Conservation (phyloP, 2,113 vertebrate genomes). For the Neomonachus schauinslandi region DNA sequence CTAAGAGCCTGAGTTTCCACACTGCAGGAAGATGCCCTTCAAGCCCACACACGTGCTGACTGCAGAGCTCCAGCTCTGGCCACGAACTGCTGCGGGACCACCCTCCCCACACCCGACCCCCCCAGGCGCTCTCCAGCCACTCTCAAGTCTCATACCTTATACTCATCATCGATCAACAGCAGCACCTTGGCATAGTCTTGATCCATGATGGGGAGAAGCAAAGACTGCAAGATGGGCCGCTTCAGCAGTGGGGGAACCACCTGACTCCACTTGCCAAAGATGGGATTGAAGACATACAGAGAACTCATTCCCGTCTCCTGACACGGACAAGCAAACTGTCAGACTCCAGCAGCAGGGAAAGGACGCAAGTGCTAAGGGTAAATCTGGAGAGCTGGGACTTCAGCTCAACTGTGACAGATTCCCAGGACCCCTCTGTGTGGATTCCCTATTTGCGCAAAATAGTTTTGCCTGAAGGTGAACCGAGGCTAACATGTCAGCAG, state of each 20-base stretch:
- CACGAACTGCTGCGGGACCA: neutral
- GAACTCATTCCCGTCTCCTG: constrained; percentile 93
- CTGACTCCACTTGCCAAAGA: constrained; percentile 97
- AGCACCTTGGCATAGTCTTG: constrained; percentile 98
- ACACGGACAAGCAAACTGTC: neutral
- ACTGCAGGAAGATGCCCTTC: neutral
- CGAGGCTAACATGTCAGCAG: neutral
- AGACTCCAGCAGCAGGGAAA: neutral
- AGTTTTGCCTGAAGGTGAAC: neutral
- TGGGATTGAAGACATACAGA: constrained; percentile 97
- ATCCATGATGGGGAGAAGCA: constrained; percentile 96
- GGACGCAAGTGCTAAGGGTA: neutral
- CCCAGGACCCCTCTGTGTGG: neutral
- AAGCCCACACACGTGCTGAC: accelerated
- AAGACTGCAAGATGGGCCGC: constrained; percentile 93
- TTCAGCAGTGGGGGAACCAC: constrained; percentile 91
- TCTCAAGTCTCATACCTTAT: constrained; percentile 89
- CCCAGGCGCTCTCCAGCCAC: accelerated
- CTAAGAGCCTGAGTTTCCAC: neutral
- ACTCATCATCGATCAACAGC: constrained; percentile 94
- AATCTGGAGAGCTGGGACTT: neutral
- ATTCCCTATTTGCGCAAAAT: neutral
- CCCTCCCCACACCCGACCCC: accelerated
- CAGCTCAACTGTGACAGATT: neutral
- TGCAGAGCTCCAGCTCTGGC: neutral